A percentile compares a stretch with the other conserved stretches of the same genome.
These are phyloP conservation scores for Dryomyza anilis DNA, from an alignment of 2,888 invertebrate species.

Conservation along the genomic window DNA sequence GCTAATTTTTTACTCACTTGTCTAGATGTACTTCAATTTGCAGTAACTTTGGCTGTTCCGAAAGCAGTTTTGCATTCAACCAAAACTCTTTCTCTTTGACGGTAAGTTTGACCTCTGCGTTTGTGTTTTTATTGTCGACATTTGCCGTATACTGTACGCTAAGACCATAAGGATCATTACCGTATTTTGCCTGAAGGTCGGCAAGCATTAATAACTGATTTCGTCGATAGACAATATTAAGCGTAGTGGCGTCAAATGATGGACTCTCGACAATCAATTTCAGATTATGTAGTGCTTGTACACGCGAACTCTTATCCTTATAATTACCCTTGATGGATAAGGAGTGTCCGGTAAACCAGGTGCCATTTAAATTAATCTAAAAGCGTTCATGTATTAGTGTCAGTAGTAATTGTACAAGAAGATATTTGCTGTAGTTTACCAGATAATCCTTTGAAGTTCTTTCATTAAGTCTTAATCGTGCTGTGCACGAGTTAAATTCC, in stretches of 20 bases:
- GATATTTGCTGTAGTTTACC: constrained; percentile 59
- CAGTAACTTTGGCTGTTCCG: constrained; percentile 70
- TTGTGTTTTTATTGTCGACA: constrained; percentile 68
- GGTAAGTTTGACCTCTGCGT: constrained; percentile 67
- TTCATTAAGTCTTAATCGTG: constrained; percentile 73
- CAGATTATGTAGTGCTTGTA: constrained; percentile 70
- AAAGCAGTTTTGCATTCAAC: constrained; percentile 68
- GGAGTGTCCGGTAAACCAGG: constrained; percentile 77
- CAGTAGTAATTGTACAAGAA: too few species aligned
- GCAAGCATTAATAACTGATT: constrained; percentile 72
- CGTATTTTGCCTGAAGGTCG: constrained; percentile 68
- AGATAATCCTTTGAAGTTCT: constrained; percentile 71
- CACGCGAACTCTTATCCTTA: constrained; percentile 73
- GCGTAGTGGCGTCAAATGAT: constrained; percentile 72
- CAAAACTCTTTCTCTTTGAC: constrained; percentile 73
- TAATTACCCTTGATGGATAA: constrained; percentile 74
- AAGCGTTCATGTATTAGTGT: neutral
- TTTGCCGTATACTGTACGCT: constrained; percentile 68
- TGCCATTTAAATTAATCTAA: constrained; percentile 73
- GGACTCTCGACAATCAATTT: constrained; percentile 75
- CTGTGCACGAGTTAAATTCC: constrained; percentile 72
- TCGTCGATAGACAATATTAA: constrained; percentile 71
- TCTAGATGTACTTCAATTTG: constrained; percentile 78
- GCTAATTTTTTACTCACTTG: constrained; percentile 66
- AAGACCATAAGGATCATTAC: constrained; percentile 71